Base-by-base conservation (phyloP, 2,113 vertebrate genomes). In the Oostethus manadensis region DNA sequence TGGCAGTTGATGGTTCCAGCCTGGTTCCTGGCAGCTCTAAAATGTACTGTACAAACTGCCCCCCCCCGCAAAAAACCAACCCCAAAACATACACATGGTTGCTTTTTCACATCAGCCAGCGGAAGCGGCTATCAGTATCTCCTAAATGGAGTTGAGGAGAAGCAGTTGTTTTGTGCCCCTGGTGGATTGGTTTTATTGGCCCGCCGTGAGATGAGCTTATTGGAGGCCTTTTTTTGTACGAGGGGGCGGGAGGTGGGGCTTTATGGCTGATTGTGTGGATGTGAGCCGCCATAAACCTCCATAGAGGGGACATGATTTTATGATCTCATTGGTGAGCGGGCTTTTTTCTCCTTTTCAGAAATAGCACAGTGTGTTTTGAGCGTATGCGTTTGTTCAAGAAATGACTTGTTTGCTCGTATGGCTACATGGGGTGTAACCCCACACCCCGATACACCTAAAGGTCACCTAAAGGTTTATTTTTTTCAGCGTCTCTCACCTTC, bases 211-310 rank as follows among this genome's bases (percentile, higher is more conserved):
- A 58, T 75, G 67, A 55, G 49, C 75, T 84, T 76, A 80, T 74
- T 66, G 81, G 62, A 71, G 40, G 62, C 67, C 57, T 61, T 63
- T 63, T n/a, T 70, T 76, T 71, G 60, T 66, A 60, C 50, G 58
- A 62, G 71, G 68, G 73, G 79, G 66, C 45, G 62, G 79, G 58
- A 62, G 70, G 68, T 71, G 56, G 64, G 48, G 60, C 76, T 85
- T 85, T 83, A 81, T 55, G 29, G 77, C 56, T 60, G 71, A 71
- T 74, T 69, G 72, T 66, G 40, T 62, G 71, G 65, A 70, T 74
- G 18, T 66, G 66, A 74, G 56, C 57, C 63, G 71, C 75, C 60
- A 23, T 84, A 79, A 82, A 79, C 62, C 63, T 62, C 69, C 79
- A 68, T 75, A 66, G 73, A 71, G 70, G 64, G 65, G 64, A 68